Conservation (phyloP, 2,113 vertebrate genomes). For the Sprattus sprattus region DNA sequence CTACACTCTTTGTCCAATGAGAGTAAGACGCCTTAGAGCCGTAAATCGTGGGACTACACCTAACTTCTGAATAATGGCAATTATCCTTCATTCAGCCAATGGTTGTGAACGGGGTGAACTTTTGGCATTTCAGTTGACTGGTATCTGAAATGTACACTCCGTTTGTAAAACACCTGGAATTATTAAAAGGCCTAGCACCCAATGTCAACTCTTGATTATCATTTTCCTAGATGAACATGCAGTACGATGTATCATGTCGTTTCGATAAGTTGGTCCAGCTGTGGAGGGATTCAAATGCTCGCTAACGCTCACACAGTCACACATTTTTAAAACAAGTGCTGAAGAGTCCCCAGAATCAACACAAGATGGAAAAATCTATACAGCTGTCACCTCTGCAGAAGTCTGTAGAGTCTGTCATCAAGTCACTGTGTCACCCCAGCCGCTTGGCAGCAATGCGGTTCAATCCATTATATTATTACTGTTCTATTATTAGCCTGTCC, state of each 20-base stretch:
- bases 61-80: slow-evolving; percentile 6
- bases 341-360: background rate
- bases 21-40: background rate
- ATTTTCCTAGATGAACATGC: too few species aligned
- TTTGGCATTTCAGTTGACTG: background rate
- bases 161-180: background rate
- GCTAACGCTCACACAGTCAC: background rate
- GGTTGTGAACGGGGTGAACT: background rate
- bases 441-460: slow-evolving; percentile 48
- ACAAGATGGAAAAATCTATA: background rate
- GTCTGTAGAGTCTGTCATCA: background rate
- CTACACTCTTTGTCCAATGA: slow-evolving; percentile 37
- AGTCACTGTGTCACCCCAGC: slow-evolving; percentile 23
- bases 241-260: too few species aligned
- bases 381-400: background rate
- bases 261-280: too few species aligned
- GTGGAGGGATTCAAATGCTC: background rate
- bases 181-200: background rate
- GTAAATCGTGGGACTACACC: background rate
- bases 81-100: slow-evolving; percentile 30
- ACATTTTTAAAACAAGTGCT: background rate
- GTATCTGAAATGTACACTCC: background rate
- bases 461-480: slow-evolving; percentile 46
- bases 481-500: slow-evolving; percentile 62
- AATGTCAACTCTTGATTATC: background rate